phyloP scores from a whole-genome alignment of 1,140 invertebrate genomes.

The Brachionus manjavacas region DNA sequence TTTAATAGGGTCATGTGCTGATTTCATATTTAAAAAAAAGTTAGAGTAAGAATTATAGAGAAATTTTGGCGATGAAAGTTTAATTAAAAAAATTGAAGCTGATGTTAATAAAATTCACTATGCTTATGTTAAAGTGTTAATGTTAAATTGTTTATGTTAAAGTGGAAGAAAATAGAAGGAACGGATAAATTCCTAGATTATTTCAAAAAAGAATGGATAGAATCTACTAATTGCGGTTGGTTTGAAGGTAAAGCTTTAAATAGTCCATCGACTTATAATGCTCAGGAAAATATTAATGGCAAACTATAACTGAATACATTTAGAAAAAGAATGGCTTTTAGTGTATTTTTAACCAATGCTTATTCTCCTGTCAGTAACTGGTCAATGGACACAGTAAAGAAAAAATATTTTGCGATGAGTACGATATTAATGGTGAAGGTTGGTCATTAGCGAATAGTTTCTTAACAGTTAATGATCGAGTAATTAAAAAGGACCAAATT shows the following conservation, averaged over 20 bases:
- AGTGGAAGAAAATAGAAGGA: neutral
- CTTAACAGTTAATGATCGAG: too few relatives aligned
- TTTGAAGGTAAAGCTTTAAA: neutral
- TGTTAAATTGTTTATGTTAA: neutral
- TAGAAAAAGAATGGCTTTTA: neutral
- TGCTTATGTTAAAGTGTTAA: neutral
- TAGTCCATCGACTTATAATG: neutral
- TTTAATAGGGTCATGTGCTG: neutral
- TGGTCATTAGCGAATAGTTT: too few relatives aligned
- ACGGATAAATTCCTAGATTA: neutral
- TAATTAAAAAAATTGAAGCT: neutral
- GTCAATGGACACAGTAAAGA: neutral
- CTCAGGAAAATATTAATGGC: neutral
- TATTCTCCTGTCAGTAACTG: neutral
- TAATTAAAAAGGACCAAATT: too few relatives aligned
- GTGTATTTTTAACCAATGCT: neutral
- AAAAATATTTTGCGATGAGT: too few relatives aligned
- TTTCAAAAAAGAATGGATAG: neutral
- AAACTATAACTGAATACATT: neutral
- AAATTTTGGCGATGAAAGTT: neutral
- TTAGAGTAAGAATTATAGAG: neutral
- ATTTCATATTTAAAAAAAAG: neutral
- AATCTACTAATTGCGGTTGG: neutral
- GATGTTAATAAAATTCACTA: neutral
- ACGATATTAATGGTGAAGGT: too few relatives aligned